phyloP scores from a whole-genome alignment of 2,888 invertebrate genomes.

The Trissonchulus sp. region DNA sequence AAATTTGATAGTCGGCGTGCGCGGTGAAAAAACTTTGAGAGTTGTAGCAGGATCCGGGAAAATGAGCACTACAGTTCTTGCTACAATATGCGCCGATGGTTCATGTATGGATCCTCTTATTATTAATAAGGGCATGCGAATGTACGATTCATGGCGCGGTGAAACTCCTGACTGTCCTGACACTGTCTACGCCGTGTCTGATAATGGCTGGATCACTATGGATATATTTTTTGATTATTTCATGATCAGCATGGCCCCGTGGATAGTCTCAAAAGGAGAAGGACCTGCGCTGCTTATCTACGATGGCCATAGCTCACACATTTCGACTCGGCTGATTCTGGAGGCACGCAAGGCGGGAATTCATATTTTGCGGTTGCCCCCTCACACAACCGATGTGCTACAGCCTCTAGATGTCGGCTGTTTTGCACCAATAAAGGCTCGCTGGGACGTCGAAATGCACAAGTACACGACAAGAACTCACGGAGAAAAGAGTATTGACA shows the following conservation, averaged over 20 bases:
- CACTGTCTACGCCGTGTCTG: conserved; percentile 6
- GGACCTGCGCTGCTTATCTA: background rate
- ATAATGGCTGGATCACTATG: conserved; percentile 18
- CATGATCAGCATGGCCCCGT: background rate
- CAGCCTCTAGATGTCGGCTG: conserved; percentile 22
- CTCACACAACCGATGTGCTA: conserved; percentile 22
- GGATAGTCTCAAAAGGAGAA: background rate
- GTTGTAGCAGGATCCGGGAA: background rate
- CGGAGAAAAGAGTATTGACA: background rate
- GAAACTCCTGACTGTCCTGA: background rate
- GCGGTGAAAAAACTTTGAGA: conserved; percentile 8
- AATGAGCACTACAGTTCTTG: conserved; percentile 15
- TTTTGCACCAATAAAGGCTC: conserved; percentile 19
- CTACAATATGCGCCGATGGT: conserved; percentile 22
- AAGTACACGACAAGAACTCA: background rate
- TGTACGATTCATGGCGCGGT: conserved; percentile 9
- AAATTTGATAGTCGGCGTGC: background rate
- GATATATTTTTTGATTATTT: conserved; percentile 20
- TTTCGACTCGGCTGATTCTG: background rate
- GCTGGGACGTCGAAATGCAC: background rate
- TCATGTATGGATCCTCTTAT: conserved; percentile 2
- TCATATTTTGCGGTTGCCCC: background rate
- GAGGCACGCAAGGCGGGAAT: background rate
- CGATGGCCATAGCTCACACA: conserved; percentile 25
- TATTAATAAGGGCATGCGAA: conserved; percentile 2